Conservation (phyloP, 2,888 invertebrate genomes). For the Nemotelus pantherinus region DNA sequence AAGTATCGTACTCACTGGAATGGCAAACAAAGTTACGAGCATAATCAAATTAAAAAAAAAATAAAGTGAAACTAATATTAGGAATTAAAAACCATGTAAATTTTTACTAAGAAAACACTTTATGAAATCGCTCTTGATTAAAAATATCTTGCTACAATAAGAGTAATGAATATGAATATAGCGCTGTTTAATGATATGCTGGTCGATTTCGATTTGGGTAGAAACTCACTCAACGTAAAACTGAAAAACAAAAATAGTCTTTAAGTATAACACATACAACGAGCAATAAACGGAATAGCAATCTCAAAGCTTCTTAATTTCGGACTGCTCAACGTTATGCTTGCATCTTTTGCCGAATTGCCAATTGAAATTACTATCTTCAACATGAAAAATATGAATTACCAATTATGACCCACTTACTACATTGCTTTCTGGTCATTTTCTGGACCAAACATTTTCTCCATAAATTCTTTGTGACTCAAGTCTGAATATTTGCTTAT, state of each 20-base stretch:
- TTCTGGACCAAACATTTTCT: conserved; percentile 37
- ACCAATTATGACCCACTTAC: conserved; percentile 35
- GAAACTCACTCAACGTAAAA: conserved; percentile 27
- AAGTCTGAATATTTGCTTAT: conserved; percentile 41
- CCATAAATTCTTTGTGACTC: conserved; percentile 38
- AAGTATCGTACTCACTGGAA: no score
- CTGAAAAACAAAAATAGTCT: conserved; percentile 2
- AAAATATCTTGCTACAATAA: conserved; percentile 4
- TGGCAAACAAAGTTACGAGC: no score
- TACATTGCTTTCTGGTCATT: conserved; percentile 37
- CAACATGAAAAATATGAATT: conserved; percentile 13
- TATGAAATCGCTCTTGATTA: not conserved
- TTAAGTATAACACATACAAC: not conserved
- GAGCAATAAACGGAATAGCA: not conserved
- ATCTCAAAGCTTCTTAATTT: conserved; percentile 1
- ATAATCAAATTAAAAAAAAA: no score
- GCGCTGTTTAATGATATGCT: conserved; percentile 27
- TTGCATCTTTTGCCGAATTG: not conserved
- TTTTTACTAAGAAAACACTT: no score
- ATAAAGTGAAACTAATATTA: no score
- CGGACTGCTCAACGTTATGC: not conserved
- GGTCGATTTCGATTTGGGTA: conserved; percentile 23
- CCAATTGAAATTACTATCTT: conserved; percentile 4
- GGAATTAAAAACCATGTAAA: no score
- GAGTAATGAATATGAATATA: conserved; percentile 2